Conservation (phyloP, 2,113 vertebrate genomes). For the Heloderma charlesbogerti region DNA sequence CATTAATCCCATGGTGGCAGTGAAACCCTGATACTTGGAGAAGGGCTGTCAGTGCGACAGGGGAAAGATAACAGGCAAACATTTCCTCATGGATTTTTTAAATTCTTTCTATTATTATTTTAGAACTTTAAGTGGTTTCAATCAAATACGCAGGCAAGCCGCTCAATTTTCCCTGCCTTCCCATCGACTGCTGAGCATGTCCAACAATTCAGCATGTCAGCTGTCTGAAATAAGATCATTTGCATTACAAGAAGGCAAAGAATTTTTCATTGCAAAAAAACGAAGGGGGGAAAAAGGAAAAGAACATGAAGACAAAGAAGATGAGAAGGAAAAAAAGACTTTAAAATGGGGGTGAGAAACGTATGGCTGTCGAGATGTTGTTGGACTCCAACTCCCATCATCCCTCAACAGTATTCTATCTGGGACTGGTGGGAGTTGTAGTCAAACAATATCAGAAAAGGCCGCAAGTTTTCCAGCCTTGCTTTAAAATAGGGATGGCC, state of each 20-base stretch:
- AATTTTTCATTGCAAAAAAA: background rate
- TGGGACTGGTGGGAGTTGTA: too few species aligned
- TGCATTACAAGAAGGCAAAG: slow-evolving; percentile 57
- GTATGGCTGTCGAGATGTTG: too few species aligned
- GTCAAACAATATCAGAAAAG: too few species aligned
- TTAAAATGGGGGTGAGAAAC: too few species aligned
- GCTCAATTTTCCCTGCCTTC: slow-evolving; percentile 17
- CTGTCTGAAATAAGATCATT: slow-evolving; percentile 55
- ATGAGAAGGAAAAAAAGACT: too few species aligned
- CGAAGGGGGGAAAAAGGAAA: too few species aligned
- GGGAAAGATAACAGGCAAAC: slow-evolving; percentile 38
- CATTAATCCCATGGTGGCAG: slow-evolving; percentile 61
- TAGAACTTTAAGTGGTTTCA: slow-evolving; percentile 37
- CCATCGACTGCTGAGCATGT: slow-evolving; percentile 29
- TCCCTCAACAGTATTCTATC: too few species aligned
- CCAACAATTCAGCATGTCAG: slow-evolving; percentile 55
- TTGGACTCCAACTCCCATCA: too few species aligned
- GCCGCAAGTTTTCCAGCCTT: too few species aligned
- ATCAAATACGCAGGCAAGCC: slow-evolving; percentile 49
- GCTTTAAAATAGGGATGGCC: too few species aligned
- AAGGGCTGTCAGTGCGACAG: background rate
- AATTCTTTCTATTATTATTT: slow-evolving; percentile 8
- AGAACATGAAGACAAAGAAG: too few species aligned
- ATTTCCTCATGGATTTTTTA: background rate
- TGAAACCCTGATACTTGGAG: slow-evolving; percentile 44